phyloP scores from a whole-genome alignment of 2,113 vertebrate genomes.

The Chloebia gouldiae region DNA sequence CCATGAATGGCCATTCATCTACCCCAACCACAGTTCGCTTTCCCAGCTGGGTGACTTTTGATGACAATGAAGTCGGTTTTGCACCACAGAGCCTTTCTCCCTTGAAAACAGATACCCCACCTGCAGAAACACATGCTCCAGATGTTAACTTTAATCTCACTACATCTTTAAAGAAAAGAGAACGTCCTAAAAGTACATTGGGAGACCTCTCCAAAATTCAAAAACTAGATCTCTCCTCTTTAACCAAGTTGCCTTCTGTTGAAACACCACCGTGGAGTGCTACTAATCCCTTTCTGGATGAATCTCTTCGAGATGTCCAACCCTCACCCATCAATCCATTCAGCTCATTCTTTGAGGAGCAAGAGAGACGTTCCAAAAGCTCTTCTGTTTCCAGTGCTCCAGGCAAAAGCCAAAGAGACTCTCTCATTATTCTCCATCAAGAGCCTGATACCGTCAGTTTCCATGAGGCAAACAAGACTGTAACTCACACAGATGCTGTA shows the following conservation, averaged over 20 bases:
- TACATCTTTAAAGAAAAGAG: conserved; percentile 75
- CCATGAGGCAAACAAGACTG: conserved; percentile 61
- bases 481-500: conserved; percentile 69
- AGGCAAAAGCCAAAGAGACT: conserved; percentile 76
- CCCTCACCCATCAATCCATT: conserved; percentile 91
- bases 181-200: conserved; percentile 76
- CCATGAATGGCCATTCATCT: conserved; percentile 72
- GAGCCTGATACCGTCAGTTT: conserved; percentile 68
- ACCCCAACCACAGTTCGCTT: conserved; percentile 74
- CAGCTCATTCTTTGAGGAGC: conserved; percentile 83
- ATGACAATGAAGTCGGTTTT: conserved; percentile 78
- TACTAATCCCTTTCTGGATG: conserved; percentile 87
- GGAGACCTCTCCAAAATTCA: conserved; percentile 78
- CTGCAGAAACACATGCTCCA: conserved; percentile 50
- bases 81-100: conserved; percentile 59
- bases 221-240: conserved; percentile 73
- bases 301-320: conserved; percentile 79
- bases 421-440: conserved; percentile 74
- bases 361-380: conserved; percentile 68
- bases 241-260: conserved; percentile 68
- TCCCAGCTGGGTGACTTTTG: conserved; percentile 89
- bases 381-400: conserved; percentile 59
- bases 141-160: conserved; percentile 59
- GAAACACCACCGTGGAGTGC: conserved; percentile 77
- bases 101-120: conserved; percentile 55